Conservation (phyloP, 2,113 vertebrate genomes). For the Axis porcinus region DNA sequence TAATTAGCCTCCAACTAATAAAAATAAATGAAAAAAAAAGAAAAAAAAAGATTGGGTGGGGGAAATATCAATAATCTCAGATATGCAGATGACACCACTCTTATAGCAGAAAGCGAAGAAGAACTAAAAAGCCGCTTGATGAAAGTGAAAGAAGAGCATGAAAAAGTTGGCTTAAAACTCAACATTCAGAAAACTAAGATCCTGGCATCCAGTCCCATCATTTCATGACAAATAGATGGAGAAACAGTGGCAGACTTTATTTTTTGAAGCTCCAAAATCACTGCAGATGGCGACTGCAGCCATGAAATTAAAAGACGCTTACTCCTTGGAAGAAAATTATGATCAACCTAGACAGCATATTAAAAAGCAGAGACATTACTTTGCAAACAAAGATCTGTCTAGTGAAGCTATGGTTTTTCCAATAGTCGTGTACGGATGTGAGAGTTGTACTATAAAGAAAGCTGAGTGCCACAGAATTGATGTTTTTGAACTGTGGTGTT, state of each 20-base stretch:
- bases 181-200: not conserved
- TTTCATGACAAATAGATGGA: not conserved
- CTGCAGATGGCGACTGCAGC: not conserved
- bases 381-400: not conserved
- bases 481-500: not conserved
- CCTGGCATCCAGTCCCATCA: not conserved
- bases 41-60: not conserved
- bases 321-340: not conserved
- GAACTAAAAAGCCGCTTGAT: not conserved
- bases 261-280: not conserved
- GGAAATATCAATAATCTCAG: not conserved
- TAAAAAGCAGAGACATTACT: not conserved
- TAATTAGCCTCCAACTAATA: no score
- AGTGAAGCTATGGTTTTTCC: not conserved
- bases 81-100: not conserved
- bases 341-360: not conserved
- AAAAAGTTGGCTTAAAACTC: not conserved
- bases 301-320: not conserved
- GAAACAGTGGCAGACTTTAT: not conserved
- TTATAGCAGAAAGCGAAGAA: not conserved
- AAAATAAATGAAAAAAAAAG: no score
- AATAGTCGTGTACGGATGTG: not conserved
- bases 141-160: not conserved
- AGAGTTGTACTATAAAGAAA: not conserved
- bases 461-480: not conserved